Conservation (phyloP, 1,140 invertebrate species). For the Portunus trituberculatus region DNA sequence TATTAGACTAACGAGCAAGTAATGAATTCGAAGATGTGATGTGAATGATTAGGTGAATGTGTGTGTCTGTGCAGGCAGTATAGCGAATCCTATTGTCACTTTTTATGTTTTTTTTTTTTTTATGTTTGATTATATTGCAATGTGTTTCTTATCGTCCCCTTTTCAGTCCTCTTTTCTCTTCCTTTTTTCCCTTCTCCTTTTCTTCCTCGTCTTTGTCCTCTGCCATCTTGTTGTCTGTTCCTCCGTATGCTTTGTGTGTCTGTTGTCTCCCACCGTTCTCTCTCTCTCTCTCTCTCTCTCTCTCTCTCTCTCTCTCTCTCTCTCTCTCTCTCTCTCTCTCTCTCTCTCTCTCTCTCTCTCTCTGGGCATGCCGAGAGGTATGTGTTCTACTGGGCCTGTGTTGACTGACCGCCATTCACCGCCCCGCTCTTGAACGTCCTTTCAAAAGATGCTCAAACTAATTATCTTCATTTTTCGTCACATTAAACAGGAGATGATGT, state of each 20-base stretch:
- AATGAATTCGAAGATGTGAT: background rate
- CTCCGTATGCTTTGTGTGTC: no score
- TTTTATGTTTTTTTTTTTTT: no score
- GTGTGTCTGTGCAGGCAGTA: background rate
- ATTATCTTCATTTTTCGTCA: constrained; percentile 71
- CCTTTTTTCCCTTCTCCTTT: background rate
- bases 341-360: constrained; percentile 8
- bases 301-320: constrained; percentile 9
- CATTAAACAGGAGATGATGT: constrained; percentile 66
- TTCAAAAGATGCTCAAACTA: constrained; percentile 71
- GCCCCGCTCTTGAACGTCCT: constrained; percentile 1
- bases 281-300: background rate
- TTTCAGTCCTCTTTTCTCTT: background rate
- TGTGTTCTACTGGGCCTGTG: background rate
- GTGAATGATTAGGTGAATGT: background rate
- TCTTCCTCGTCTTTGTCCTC: background rate
- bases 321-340: constrained; percentile 1
- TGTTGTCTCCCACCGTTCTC: no score
- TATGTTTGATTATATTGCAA: background rate
- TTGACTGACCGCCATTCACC: constrained; percentile 64
- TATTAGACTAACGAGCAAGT: background rate
- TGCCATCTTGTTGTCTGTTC: background rate
- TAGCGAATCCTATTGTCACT: background rate
- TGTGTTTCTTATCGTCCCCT: background rate
- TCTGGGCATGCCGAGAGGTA: no score